phyloP scores from a whole-genome alignment of 2,888 invertebrate species.

The Nomada lathburiana region DNA sequence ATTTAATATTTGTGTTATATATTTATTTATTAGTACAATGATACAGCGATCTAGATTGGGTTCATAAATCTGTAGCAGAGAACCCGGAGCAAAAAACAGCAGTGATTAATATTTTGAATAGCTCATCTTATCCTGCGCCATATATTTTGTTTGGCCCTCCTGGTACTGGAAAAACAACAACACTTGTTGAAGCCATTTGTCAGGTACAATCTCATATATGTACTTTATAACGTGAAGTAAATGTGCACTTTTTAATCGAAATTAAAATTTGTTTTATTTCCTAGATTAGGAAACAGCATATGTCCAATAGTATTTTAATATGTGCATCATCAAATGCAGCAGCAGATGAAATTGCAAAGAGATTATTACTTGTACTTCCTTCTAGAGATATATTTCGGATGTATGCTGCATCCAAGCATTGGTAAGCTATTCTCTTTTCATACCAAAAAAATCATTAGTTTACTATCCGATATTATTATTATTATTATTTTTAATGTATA shows the following conservation, averaged over 20 bases:
- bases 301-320: conserved; percentile 86
- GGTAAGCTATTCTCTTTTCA: conserved; percentile 55
- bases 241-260: conserved; percentile 1
- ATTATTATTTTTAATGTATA: conserved; percentile 15
- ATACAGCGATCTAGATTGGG: conserved; percentile 65
- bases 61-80: conserved; percentile 82
- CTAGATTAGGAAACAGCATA: conserved; percentile 78
- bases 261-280: conserved; percentile 33
- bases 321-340: conserved; percentile 90
- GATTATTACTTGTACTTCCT: conserved; percentile 82
- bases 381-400: conserved; percentile 84
- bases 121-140: conserved; percentile 88
- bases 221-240: background rate
- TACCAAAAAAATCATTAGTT: background rate
- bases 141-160: conserved; percentile 95
- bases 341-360: conserved; percentile 88
- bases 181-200: conserved; percentile 89
- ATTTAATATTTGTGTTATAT: background rate
- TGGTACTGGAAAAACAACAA: conserved; percentile 91
- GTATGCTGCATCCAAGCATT: conserved; percentile 72
- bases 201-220: conserved; percentile 85
- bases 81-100: conserved; percentile 89
- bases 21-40: conserved; percentile 5
- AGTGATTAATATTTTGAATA: conserved; percentile 88
- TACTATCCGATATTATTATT: conserved; percentile 12